phyloP scores from a whole-genome alignment of 2,797 vertebrate species.

The Pelodytes ibericus region DNA sequence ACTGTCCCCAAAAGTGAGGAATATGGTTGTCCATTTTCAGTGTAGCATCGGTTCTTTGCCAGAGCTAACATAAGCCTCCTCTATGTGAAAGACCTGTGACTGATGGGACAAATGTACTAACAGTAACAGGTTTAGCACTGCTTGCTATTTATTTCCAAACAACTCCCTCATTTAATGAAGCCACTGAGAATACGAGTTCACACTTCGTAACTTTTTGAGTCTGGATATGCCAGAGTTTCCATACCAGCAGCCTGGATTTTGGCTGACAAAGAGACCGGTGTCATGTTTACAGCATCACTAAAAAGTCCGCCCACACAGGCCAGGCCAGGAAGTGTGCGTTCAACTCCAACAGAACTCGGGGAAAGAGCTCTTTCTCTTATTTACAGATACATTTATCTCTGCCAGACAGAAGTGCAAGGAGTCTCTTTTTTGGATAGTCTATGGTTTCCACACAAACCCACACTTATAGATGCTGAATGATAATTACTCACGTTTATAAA shows the following conservation, averaged over 20 bases:
- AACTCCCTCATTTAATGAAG: not conserved
- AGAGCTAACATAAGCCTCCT: constrained; percentile 67
- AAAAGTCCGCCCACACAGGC: constrained; percentile 6
- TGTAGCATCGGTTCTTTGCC: constrained; percentile 68
- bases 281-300: not conserved
- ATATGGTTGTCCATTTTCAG: not conserved
- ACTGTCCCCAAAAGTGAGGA: no score
- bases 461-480: no score
- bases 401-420: not conserved
- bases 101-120: constrained; percentile 20
- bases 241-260: not conserved
- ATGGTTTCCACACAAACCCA: no score
- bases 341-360: not conserved
- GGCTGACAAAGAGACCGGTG: not conserved
- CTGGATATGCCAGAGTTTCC: not conserved
- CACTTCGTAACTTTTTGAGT: not conserved
- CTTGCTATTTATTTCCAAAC: not conserved
- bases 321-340: not conserved
- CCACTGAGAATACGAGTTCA: not conserved
- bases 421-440: not conserved
- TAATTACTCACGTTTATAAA: no score
- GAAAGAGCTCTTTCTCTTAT: not conserved
- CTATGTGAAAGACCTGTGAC: constrained; percentile 58
- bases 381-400: not conserved
- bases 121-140: constrained; percentile 14